Base-by-base conservation (phyloP, 2,888 invertebrate species). In the Ophioninae sp. region DNA sequence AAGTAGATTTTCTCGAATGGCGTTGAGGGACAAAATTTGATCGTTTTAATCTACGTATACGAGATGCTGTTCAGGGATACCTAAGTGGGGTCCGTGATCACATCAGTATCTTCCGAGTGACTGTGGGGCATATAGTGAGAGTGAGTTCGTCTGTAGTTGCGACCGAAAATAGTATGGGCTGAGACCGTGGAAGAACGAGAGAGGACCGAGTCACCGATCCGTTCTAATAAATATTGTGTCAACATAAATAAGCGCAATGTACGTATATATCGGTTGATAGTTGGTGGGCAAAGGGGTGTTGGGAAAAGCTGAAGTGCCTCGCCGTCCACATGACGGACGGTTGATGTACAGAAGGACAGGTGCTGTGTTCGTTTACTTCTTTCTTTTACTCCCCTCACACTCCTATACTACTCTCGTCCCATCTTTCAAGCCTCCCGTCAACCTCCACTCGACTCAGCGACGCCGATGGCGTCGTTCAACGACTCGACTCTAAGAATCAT, bases 211-310 rank as follows among this genome's bases (percentile, higher is more conserved):
- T 88, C 90, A 90, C 91, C 92, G 92, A 93, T 93, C 92, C 92
- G 90, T 92, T 90, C 92, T 92, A 92, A 93, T 93, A 92, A 92
- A 93, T 93, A 92, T 92, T 91, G 91, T 92, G 92, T 92, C 92
- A 91, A 91, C 92, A 90, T 92, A 92, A 92, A 93, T 92, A 92
- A 92, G 90, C 90, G 88, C 87, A 88, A n/a, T 58, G 20, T 58
- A 58, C 37, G 59, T 61, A 68, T 69, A 61, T 77, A 61, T 77
- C 81, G 85, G 84, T 76, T 56, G n/a, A 73, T 83, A 78, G 79
- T 72, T 61, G 72, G 75, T 30, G 67, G 67, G n/a, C 37, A 68
- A 78, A 79, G 75, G 68, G 83, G 79, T 79, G 59, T 58, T 75
- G 68, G 76, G 71, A 73, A 69, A 79, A 41, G 75, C 80, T n/a